Conservation (phyloP, 2,113 vertebrate species). For the Prunella himalayana region DNA sequence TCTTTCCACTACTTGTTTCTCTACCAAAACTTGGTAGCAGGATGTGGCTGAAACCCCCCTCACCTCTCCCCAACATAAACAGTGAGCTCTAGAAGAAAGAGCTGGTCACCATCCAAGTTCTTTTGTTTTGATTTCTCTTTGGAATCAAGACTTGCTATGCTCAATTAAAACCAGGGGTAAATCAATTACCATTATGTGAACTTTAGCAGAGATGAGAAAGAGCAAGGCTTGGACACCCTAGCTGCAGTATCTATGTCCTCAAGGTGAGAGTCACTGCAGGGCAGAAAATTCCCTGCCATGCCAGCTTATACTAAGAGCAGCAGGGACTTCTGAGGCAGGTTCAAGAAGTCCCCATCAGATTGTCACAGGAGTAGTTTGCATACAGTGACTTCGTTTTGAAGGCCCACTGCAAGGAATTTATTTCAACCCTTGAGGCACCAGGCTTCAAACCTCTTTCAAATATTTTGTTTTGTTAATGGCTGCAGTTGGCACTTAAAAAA, state of each 20-base stretch:
- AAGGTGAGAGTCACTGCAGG: background rate
- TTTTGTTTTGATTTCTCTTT: conserved; percentile 13
- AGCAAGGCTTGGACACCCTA: background rate
- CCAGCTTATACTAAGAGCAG: background rate
- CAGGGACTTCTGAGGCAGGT: background rate
- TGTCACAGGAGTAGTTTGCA: background rate
- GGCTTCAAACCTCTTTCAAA: background rate
- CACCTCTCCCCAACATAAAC: conserved; percentile 27
- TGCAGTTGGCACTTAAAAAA: background rate
- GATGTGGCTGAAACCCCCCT: conserved; percentile 65
- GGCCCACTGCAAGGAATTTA: background rate
- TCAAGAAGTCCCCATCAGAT: background rate
- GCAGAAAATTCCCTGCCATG: background rate
- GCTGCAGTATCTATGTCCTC: background rate
- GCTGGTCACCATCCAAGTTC: background rate
- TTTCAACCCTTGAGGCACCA: background rate
- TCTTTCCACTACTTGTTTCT: conserved; percentile 73
- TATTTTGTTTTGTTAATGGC: background rate
- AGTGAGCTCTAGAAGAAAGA: conserved; percentile 31
- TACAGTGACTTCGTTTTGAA: background rate
- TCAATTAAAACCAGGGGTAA: background rate
- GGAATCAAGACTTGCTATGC: background rate
- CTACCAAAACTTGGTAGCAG: conserved; percentile 63
- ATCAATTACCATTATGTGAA: background rate
- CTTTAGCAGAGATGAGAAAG: background rate